Evolutionary conservation across 2,888 invertebrate species (phyloP).

Genomic region (Drosophila kambysellisi): DNA sequence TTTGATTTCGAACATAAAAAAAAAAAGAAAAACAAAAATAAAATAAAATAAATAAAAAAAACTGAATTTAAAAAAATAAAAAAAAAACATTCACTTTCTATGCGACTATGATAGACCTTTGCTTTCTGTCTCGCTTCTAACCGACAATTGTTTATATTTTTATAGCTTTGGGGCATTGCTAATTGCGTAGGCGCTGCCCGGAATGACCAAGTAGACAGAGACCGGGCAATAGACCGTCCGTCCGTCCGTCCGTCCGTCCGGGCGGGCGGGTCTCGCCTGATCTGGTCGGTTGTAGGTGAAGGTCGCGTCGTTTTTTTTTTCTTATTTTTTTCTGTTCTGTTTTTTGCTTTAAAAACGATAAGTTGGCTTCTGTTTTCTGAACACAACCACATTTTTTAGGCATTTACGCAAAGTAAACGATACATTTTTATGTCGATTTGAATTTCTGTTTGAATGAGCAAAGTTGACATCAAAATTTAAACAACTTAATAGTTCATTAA

Average conservation of each 20-base stretch:
- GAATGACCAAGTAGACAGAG: conserved; percentile 65
- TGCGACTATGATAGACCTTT: conserved; percentile 39
- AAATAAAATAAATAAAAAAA: not conserved
- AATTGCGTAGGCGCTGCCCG: conserved; percentile 75
- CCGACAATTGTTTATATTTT: conserved; percentile 58
- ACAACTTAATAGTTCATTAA: not conserved
- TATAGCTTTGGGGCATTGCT: conserved; percentile 59
- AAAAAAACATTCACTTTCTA: conserved; percentile 66
- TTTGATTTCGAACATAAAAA: conserved; percentile 41
- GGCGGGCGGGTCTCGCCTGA: conserved; percentile 16
- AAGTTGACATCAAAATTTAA: not conserved
- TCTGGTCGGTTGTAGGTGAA: conserved; percentile 69
- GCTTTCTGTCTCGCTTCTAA: conserved; percentile 9
- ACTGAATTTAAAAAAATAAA: not conserved
- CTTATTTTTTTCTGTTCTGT: conserved; percentile 20
- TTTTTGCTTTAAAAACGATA: conserved; percentile 62
- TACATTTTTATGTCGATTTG: not conserved
- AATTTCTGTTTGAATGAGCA: not conserved
- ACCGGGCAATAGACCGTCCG: conserved; percentile 9
- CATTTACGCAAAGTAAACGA: not conserved
- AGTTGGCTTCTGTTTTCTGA: conserved; percentile 30
- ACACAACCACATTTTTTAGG: not conserved
- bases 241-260: not conserved
- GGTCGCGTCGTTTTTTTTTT: conserved; percentile 45
- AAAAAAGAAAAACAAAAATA: conserved; percentile 10